Percentiles rank a stretch among this genome's conserved stretches.
Evolutionary conservation across 2,113 vertebrate species (phyloP).

Genomic region (Corythornis cristatus): DNA sequence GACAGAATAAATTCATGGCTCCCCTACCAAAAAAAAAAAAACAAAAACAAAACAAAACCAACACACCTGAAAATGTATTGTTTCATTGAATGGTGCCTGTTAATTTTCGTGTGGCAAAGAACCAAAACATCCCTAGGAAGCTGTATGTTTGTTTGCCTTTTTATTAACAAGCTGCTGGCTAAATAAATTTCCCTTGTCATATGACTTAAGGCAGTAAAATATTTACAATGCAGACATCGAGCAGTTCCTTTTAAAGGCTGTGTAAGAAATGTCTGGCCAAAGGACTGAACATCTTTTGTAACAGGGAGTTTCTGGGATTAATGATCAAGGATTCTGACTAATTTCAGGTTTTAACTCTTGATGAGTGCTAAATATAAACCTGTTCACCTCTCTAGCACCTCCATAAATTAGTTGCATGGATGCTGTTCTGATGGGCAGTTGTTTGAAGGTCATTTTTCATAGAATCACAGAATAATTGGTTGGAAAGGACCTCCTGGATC

Average conservation of each 20-base stretch:
- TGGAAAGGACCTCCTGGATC: too few relatives aligned
- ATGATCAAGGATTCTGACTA: constrained; percentile 31
- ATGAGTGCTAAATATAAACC: constrained; percentile 32
- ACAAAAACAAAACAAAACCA: background rate
- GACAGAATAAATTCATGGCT: constrained; percentile 1
- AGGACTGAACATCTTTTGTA: background rate
- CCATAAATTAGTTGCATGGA: background rate
- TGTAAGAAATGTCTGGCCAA: constrained; percentile 31
- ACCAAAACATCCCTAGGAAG: constrained; percentile 19
- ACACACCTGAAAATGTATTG: background rate
- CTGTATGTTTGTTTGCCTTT: constrained; percentile 33
- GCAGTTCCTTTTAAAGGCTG: constrained; percentile 14
- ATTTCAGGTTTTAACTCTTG: background rate
- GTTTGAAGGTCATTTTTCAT: constrained; percentile 20
- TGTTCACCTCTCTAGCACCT: background rate
- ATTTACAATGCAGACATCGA: constrained; percentile 12
- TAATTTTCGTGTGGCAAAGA: constrained; percentile 48
- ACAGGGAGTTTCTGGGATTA: constrained; percentile 28
- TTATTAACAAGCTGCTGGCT: constrained; percentile 50
- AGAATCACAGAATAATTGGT: too few relatives aligned
- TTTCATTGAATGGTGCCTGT: constrained; percentile 35
- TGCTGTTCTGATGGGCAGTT: background rate
- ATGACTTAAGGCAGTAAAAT: constrained; percentile 37
- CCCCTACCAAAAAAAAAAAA: background rate
- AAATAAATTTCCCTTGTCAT: constrained; percentile 52